Conservation (phyloP, 2,113 vertebrate genomes). For the Paralichthys olivaceus region DNA sequence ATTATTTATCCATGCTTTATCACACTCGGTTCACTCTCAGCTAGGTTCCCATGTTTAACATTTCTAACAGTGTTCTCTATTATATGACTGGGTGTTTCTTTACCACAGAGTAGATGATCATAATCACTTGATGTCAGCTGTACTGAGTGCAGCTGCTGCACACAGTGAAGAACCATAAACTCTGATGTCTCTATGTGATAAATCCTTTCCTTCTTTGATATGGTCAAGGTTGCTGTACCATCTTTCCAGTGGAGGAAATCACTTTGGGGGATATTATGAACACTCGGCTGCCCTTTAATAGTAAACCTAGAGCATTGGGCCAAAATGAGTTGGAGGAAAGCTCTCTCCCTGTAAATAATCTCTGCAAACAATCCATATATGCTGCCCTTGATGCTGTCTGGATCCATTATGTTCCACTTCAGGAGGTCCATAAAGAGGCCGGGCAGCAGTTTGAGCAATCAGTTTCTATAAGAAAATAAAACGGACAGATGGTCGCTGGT, state of each 20-base stretch:
- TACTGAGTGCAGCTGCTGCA: slow-evolving; percentile 32
- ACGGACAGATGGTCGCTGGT: slow-evolving; percentile 76
- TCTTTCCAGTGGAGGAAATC: slow-evolving; percentile 46
- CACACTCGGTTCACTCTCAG: slow-evolving; percentile 35
- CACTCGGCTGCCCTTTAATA: slow-evolving; percentile 57
- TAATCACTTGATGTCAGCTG: slow-evolving; percentile 25
- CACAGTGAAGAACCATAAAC: slow-evolving; percentile 26
- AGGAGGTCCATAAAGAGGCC: slow-evolving; percentile 62
- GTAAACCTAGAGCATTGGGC: slow-evolving; percentile 51
- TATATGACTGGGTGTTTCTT: slow-evolving; percentile 28
- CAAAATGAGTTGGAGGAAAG: slow-evolving; percentile 44
- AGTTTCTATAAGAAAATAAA: slow-evolving; percentile 63
- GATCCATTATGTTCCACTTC: slow-evolving; percentile 56
- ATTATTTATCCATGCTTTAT: slow-evolving; percentile 74
- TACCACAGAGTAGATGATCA: slow-evolving; percentile 26
- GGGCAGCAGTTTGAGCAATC: slow-evolving; percentile 56
- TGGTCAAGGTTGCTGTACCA: slow-evolving; percentile 29
- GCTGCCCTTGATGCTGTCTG: slow-evolving; percentile 43
- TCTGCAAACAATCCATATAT: slow-evolving; percentile 49
- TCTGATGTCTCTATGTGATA: slow-evolving; percentile 27
- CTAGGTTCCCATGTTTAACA: slow-evolving; percentile 22
- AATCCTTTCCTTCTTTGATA: slow-evolving; percentile 45
- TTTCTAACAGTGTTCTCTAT: slow-evolving; percentile 1
- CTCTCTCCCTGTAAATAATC: slow-evolving; percentile 65
- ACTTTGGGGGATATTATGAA: slow-evolving; percentile 54